Evolutionary conservation across 1,140 invertebrate species (phyloP), one percentile per base, ranked within the genome.

Genomic region (Druon quercuslanigerum): DNA sequence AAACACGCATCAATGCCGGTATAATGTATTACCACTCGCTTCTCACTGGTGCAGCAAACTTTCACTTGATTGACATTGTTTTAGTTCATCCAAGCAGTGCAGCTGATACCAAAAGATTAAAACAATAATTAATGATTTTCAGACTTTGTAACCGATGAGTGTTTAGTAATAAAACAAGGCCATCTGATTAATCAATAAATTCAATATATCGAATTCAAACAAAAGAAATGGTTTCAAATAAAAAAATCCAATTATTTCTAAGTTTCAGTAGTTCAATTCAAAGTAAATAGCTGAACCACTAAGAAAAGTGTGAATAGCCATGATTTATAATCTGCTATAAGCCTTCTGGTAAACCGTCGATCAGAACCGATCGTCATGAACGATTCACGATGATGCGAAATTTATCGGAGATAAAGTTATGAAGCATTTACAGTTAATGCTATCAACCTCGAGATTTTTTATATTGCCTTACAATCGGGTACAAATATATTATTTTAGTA

Each of bases 1-100:
- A n/a, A 54, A 17, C 17, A 17, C n/a, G 52, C 52, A 54, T 46
- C 11, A 46, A 17, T 17, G 17, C 17, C 12, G 16, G 33, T 33
- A 33, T 33, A 66, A 25, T 12, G 25, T 66, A 33, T 66, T 66
- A 13, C 25, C 33, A 66, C 20, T 66, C 3, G 57, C 16, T 66
- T 66, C 57, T 13, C 33, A 66, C 40, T 66, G 33, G 57, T 66
- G 57, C 57, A 66, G 16, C 57, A 16, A 66, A 66, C 57, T 66
- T 66, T 66, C 57, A 66, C 57, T 66, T 66, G 57, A 66, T 66
- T 66, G 57, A 66, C 57, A 66, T 66, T 66, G 57, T 66, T 66
- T 66, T 66, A 66, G 57, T 66, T 66, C 13, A 66, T 33, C 20
- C 25, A 33, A 40, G 20, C 20, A 66, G 12, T 66, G 57, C 57